phyloP scores from a whole-genome alignment of 1,140 invertebrate species.

The Drosophila kikkawai region DNA sequence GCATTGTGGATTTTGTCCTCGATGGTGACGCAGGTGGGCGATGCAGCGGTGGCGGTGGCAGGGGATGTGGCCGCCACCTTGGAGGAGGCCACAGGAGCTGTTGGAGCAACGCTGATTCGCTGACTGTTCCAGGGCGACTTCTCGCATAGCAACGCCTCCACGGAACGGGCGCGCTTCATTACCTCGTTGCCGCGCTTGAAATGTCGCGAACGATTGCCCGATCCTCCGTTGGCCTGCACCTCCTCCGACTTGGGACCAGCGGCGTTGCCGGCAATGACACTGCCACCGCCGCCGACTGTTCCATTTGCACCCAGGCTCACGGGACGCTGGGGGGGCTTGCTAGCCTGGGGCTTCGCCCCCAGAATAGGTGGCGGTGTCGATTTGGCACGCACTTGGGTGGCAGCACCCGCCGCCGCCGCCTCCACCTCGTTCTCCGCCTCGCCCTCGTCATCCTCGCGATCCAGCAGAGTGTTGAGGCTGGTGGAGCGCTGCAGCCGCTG shows the following conservation, averaged over 20 bases:
- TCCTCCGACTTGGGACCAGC: conserved; percentile 13
- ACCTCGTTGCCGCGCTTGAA: conserved; percentile 84
- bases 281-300: neutral
- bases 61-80: conserved; percentile 1
- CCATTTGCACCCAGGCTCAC: conserved; percentile 46
- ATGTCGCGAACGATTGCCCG: conserved; percentile 69
- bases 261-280: conserved; percentile 2
- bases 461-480: conserved; percentile 93
- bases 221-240: conserved; percentile 16
- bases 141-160: conserved; percentile 91
- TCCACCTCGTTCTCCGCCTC: conserved; percentile 41
- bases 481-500: conserved; percentile 90
- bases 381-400: conserved; percentile 37
- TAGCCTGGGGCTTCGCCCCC: conserved; percentile 51
- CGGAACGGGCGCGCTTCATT: conserved; percentile 93
- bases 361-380: conserved; percentile 57
- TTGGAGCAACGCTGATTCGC: conserved; percentile 33
- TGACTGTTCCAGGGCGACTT: conserved; percentile 76
- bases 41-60: conserved; percentile 27
- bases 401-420: conserved; percentile 8
- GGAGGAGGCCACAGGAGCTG: conserved; percentile 44
- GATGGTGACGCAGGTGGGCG: conserved; percentile 72
- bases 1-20: conserved; percentile 84
- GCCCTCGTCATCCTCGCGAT: conserved; percentile 86
- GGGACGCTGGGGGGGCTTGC: conserved; percentile 36